Percentiles rank a stretch among this genome's conserved stretches.
These are phyloP conservation scores for Phyllostomus hastatus DNA, from an alignment of 2,113 vertebrate genomes.

Conservation along the genomic window DNA sequence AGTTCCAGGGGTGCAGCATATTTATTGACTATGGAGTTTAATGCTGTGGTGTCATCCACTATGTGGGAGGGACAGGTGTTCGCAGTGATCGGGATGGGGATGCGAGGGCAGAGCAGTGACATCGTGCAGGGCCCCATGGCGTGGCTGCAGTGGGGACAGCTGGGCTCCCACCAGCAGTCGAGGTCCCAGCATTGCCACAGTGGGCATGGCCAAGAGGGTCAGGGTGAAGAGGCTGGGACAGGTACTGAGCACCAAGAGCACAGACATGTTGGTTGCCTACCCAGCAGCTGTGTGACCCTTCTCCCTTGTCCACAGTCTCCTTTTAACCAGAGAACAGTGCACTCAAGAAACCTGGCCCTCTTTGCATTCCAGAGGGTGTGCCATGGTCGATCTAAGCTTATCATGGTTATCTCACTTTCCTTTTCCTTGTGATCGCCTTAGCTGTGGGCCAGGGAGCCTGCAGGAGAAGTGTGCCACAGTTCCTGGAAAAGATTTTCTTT, in stretches of 20 bases:
- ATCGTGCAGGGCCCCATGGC: accelerated
- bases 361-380: not conserved
- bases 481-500: not conserved
- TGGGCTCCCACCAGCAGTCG: not conserved
- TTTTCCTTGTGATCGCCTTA: not conserved
- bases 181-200: not conserved
- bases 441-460: not conserved
- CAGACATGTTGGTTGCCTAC: accelerated
- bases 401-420: not conserved
- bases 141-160: accelerated
- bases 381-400: not conserved
- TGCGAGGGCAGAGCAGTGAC: not conserved
- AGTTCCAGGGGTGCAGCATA: not conserved
- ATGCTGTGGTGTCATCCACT: not conserved
- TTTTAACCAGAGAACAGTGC: not conserved
- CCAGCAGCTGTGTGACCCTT: not conserved
- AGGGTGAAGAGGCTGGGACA: not conserved
- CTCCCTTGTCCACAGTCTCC: not conserved
- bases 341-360: not conserved
- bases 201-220: accelerated
- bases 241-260: not conserved
- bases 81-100: not conserved
- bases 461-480: not conserved
- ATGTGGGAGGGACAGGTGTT: not conserved
- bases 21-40: not conserved